Evolutionary conservation across 2,113 vertebrate species (phyloP).

Genomic region (Hypomesus transpacificus): DNA sequence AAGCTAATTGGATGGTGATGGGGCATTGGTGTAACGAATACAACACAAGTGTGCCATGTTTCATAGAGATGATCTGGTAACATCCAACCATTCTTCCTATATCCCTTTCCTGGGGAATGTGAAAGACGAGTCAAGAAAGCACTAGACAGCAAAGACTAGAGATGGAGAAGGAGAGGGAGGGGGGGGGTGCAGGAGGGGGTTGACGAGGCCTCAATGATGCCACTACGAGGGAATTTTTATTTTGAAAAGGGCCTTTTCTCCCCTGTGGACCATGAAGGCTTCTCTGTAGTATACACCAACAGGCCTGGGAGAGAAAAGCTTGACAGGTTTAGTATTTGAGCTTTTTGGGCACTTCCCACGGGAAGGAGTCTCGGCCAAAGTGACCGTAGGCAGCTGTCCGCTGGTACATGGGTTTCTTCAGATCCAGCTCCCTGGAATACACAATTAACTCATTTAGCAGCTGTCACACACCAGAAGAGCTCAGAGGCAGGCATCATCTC

Average conservation of each 20-base stretch:
- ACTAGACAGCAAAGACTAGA: constrained; percentile 44
- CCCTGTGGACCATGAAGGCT: constrained; percentile 81
- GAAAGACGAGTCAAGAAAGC: constrained; percentile 25
- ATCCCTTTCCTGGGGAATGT: constrained; percentile 34
- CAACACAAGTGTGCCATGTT: constrained; percentile 12
- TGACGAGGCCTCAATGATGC: constrained; percentile 41
- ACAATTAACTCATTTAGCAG: constrained; percentile 85
- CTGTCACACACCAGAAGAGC: constrained; percentile 21
- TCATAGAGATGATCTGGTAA: constrained; percentile 16
- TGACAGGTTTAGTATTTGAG: constrained; percentile 92
- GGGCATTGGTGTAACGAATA: constrained; percentile 9
- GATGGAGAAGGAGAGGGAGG: constrained; percentile 10
- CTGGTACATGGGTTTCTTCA: constrained; percentile 99
- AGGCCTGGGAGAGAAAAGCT: constrained; percentile 87
- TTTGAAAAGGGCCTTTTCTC: constrained; percentile 77
- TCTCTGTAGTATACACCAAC: constrained; percentile 97
- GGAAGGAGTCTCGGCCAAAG: constrained; percentile 96
- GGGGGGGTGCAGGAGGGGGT: constrained; percentile 10
- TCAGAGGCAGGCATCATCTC: constrained; percentile 32
- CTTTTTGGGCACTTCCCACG: constrained; percentile 97
- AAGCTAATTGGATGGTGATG: constrained; percentile 11
- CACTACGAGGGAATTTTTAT: constrained; percentile 35
- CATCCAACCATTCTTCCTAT: constrained; percentile 20
- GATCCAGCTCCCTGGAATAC: constrained; percentile 99
- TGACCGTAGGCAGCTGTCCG: constrained; percentile 97